Percentiles rank a stretch among this genome's conserved stretches.
Evolutionary conservation across 2,888 invertebrate species (phyloP).

Genomic region (Lasioglossum zephyrum): DNA sequence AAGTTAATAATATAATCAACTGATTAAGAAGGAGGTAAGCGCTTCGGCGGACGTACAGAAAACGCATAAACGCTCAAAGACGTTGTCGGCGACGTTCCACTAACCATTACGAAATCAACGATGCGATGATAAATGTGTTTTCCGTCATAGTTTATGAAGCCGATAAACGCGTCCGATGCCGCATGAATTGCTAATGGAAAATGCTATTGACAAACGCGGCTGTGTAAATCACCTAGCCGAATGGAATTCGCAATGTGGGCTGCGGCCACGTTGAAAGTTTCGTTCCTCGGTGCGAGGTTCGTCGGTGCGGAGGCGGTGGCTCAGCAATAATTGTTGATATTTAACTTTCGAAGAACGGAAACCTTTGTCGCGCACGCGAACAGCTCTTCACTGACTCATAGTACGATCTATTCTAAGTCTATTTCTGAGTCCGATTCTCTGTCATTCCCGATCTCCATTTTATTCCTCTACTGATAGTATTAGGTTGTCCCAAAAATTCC

Average conservation of each 20-base stretch:
- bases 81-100: slow-evolving; percentile 51
- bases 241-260: slow-evolving; percentile 61
- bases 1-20: neutral
- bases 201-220: slow-evolving; percentile 67
- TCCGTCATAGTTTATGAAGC: slow-evolving; percentile 74
- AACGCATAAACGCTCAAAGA: slow-evolving; percentile 40
- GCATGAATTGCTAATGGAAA: slow-evolving; percentile 78
- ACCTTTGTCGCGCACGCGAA: slow-evolving; percentile 43
- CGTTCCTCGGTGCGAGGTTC: slow-evolving; percentile 40
- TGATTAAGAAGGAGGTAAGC: neutral
- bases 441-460: neutral
- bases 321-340: slow-evolving; percentile 48
- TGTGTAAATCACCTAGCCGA: slow-evolving; percentile 63
- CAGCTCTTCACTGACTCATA: slow-evolving; percentile 24
- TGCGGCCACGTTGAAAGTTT: slow-evolving; percentile 44
- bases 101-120: slow-evolving; percentile 73
- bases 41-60: neutral
- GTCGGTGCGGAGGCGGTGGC: slow-evolving; percentile 43
- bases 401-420: neutral
- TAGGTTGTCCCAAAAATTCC: too few species aligned
- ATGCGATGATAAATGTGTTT: slow-evolving; percentile 74
- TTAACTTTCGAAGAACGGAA: slow-evolving; percentile 32
- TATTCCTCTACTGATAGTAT: neutral
- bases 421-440: neutral
- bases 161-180: slow-evolving; percentile 75